Evolutionary conservation across 2,113 vertebrate species (phyloP), one percentile per base, ranked within the genome.

Genomic region (Rhodinocichla rosea): DNA sequence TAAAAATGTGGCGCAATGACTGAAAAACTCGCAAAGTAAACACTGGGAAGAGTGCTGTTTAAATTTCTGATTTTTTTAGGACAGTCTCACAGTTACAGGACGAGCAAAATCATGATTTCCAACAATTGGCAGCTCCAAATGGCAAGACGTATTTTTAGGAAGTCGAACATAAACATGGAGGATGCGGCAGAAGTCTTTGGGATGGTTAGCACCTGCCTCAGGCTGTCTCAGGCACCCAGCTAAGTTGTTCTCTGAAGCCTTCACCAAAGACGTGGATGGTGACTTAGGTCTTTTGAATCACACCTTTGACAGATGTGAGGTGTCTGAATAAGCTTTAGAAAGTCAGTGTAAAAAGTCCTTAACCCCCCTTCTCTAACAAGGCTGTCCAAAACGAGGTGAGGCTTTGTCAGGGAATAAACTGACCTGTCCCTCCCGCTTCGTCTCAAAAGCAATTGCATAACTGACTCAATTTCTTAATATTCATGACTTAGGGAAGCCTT

Each of bases 401-500:
- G 35, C 53, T 91, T 89, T 92, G 80, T 92, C 45, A 79, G 47
- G 45, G 65, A 93, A 37, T 57, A 55, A 87, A 40, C 75, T 12
- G 53, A 56, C 55, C 45, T 60, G 50, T 82, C 94, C 84, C 69
- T 74, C 21, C 63, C 6, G 16, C 57, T 94, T 92, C n/a, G 76
- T 87, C 83, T 87, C 70, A 84, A 94, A 94, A 86, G 60, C 68
- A 77, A n/a, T 59, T 30, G 2, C 7, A 4, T 56, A 55, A 75
- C 87, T 79, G 92, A 49, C 62, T 91, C 74, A 52, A 23, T 23
- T 93, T 93, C 82, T 33, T 32, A 79, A 35, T 63, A 77, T 75
- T 89, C 83, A 69, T 80, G 67, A 82, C 83, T 95, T 89, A 90
- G 80, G 63, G n/a, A 83, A 93, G 94, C 83, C 93, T 81, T 90